phyloP scores from a whole-genome alignment of 2,888 invertebrate species.

The Acanthoscelides obtectus region DNA sequence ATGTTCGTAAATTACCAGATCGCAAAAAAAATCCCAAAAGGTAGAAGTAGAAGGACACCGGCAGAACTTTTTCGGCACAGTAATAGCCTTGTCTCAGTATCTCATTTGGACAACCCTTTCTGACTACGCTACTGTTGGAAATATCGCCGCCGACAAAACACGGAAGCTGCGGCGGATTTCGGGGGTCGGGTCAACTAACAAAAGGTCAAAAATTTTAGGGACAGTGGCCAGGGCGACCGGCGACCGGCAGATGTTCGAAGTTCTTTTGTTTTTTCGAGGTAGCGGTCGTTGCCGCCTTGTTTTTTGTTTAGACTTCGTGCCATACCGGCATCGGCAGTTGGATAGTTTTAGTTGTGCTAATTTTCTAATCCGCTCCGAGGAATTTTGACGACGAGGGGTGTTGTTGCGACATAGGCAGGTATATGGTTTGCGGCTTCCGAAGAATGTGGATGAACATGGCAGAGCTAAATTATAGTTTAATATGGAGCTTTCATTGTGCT shows the following conservation, averaged over 20 bases:
- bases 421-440: neutral
- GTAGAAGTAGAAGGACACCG: no score
- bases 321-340: neutral
- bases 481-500: no score
- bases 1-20: no score
- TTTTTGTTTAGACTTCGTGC: neutral
- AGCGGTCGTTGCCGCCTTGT: constrained; percentile 2
- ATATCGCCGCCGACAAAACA: constrained; percentile 11
- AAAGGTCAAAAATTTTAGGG: constrained; percentile 39
- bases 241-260: constrained; percentile 26
- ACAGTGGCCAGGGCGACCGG: constrained; percentile 33
- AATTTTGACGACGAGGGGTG: neutral
- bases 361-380: neutral
- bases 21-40: no score
- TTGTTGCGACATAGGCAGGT: neutral
- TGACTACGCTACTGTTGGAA: neutral
- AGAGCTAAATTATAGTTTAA: neutral
- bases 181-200: constrained; percentile 28
- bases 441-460: neutral
- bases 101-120: no score
- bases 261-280: constrained; percentile 17
- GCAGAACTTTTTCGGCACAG: no score
- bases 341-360: neutral
- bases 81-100: no score
- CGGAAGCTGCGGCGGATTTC: constrained; percentile 26